Evolutionary conservation across 2,113 vertebrate genomes (phyloP).

Genomic region (Girardinichthys multiradiatus): DNA sequence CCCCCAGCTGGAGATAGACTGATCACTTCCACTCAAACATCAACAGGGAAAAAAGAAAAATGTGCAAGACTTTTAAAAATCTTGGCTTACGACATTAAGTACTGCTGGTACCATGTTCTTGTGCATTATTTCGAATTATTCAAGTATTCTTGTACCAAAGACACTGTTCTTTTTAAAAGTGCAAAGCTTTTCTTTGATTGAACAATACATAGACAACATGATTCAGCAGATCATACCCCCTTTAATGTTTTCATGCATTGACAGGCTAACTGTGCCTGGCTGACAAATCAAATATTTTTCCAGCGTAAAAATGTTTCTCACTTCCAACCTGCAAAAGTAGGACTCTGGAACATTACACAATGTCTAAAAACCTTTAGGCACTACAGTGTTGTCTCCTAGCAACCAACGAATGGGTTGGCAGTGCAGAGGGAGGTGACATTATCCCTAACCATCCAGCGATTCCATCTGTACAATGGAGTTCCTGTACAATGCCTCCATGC

Average conservation of each 20-base stretch:
- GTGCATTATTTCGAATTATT: background rate
- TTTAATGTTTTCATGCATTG: background rate
- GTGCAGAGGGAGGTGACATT: slow-evolving; percentile 62
- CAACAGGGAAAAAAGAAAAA: slow-evolving; percentile 6
- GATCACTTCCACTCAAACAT: background rate
- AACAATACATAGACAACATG: background rate
- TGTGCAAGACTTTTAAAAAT: slow-evolving; percentile 3
- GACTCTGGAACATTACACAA: slow-evolving; percentile 53
- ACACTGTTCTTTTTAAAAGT: background rate
- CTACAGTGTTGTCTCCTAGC: slow-evolving; percentile 77
- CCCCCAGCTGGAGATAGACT: slow-evolving; percentile 56
- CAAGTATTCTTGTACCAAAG: too few relatives aligned
- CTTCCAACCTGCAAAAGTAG: slow-evolving; percentile 47
- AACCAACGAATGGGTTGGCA: slow-evolving; percentile 69
- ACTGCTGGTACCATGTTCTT: background rate
- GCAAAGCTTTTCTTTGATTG: background rate
- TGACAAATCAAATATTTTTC: background rate
- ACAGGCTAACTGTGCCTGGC: background rate
- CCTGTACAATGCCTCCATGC: slow-evolving; percentile 10
- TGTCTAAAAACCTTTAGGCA: slow-evolving; percentile 72
- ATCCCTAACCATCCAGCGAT: slow-evolving; percentile 57
- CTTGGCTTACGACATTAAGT: slow-evolving; percentile 9
- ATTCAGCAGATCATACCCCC: background rate
- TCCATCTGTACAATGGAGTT: slow-evolving; percentile 34
- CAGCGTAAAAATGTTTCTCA: slow-evolving; percentile 31